These are phyloP conservation scores for Hydrolagus colliei DNA, from an alignment of 2,797 vertebrate genomes.

Conservation along the genomic window DNA sequence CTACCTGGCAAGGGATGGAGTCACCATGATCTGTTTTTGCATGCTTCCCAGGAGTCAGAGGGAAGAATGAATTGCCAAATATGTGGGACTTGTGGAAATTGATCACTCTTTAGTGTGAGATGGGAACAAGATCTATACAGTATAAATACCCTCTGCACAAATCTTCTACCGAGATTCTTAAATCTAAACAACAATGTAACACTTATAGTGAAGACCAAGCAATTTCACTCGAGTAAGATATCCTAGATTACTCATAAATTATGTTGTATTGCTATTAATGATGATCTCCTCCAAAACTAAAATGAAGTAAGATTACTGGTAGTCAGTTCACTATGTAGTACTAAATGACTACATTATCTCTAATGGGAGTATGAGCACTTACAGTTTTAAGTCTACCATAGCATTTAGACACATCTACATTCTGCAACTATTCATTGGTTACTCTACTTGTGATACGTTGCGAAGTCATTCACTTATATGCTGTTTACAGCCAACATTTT, in stretches of 20 bases:
- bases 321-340: too few species aligned
- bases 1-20: too few species aligned
- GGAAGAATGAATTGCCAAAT: neutral
- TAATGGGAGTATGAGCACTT: too few species aligned
- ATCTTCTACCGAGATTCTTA: neutral
- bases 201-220: neutral
- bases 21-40: too few species aligned
- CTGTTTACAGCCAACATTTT: neutral
- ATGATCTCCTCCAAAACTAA: too few species aligned
- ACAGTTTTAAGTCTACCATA: too few species aligned
- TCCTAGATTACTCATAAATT: neutral
- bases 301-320: too few species aligned
- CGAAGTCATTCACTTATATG: neutral
- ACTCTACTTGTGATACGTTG: neutral
- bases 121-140: too few species aligned
- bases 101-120: too few species aligned
- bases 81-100: neutral
- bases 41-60: neutral
- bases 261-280: too few species aligned
- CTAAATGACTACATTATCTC: too few species aligned
- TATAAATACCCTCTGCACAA: neutral
- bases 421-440: neutral
- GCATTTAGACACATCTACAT: neutral
- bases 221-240: neutral
- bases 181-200: neutral